Percentiles rank a stretch among this genome's conserved stretches.
Evolutionary conservation across 1,140 invertebrate genomes (phyloP).

Genomic region (Eupristina koningsbergeri): DNA sequence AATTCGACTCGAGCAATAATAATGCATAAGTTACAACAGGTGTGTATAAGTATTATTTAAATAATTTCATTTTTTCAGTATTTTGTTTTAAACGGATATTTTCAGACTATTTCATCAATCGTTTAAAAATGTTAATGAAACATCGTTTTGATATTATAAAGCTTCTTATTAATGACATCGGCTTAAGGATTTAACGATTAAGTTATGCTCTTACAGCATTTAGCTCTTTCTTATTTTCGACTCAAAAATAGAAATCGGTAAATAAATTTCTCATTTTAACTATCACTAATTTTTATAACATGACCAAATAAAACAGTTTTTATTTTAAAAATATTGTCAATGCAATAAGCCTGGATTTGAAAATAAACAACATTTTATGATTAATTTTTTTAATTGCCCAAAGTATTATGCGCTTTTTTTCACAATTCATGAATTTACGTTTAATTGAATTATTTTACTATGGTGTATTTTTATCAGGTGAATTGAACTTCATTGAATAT

Average conservation of each 20-base stretch:
- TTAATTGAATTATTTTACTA: background rate
- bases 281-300: background rate
- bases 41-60: background rate
- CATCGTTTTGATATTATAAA: slow-evolving; percentile 42
- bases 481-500: too few relatives aligned
- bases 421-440: background rate
- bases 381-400: slow-evolving; percentile 8
- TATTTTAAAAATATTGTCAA: slow-evolving; percentile 9
- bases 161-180: slow-evolving; percentile 38
- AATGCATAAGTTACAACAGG: background rate
- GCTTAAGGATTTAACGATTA: slow-evolving; percentile 47
- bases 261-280: slow-evolving; percentile 31
- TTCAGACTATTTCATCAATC: slow-evolving; percentile 15
- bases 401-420: too few relatives aligned
- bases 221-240: background rate
- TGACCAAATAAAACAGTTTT: slow-evolving; percentile 24
- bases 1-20: background rate
- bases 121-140: slow-evolving; percentile 44
- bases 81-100: background rate
- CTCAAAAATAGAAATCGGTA: background rate
- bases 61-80: background rate
- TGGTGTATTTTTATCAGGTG: background rate
- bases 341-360: background rate
- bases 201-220: background rate
- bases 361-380: background rate